phyloP scores from a whole-genome alignment of 2,113 vertebrate species.

The Elachura formosa region DNA sequence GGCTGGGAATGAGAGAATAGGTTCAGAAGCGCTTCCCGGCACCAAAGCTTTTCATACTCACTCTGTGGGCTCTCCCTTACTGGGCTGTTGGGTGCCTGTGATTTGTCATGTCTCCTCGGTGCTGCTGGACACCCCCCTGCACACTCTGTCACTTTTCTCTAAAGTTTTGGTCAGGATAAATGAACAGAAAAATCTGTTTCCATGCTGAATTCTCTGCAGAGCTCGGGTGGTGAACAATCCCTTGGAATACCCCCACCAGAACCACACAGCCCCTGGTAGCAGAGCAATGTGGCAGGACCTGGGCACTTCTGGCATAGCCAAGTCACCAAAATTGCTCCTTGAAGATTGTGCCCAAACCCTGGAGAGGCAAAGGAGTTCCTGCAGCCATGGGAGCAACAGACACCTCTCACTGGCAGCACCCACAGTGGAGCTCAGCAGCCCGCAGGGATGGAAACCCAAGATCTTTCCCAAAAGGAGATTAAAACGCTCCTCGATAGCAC shows the following conservation, averaged over 20 bases:
- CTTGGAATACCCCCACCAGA: accelerated
- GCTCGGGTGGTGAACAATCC: accelerated
- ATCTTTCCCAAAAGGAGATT: neutral
- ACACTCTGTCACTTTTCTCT: neutral
- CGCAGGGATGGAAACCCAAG: neutral
- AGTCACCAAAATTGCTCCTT: neutral
- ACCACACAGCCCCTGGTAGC: accelerated
- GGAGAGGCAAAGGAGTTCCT: neutral
- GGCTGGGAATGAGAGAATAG: neutral
- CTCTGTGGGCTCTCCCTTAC: accelerated
- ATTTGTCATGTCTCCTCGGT: neutral
- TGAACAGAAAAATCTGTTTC: neutral
- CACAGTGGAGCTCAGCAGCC: accelerated
- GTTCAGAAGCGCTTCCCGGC: neutral
- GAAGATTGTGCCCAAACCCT: neutral
- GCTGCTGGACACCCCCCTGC: neutral
- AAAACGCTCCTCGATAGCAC: accelerated
- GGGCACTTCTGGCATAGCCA: accelerated
- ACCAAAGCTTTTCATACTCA: accelerated
- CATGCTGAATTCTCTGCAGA: accelerated
- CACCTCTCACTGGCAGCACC: accelerated
- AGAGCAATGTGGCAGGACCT: accelerated
- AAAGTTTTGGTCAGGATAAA: neutral
- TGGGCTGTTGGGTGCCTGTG: accelerated
- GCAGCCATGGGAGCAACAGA: accelerated